Evolutionary conservation across 1,140 invertebrate species (phyloP).

Genomic region (Danaus melanippus): DNA sequence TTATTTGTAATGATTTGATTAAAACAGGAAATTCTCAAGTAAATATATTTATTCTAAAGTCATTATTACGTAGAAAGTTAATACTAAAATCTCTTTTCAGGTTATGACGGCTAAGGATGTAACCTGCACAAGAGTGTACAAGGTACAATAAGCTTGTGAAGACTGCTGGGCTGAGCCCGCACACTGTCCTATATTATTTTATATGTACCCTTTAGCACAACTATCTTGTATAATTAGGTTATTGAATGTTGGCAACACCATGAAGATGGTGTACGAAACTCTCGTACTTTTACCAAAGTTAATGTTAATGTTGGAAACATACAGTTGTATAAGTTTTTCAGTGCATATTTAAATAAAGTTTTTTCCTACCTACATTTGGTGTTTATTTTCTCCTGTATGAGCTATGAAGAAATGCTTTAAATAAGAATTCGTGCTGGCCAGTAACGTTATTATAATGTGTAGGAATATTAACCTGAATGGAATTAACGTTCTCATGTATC

Average conservation of each 20-base stretch:
- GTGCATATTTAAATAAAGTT: conserved; percentile 64
- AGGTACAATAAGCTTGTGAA: conserved; percentile 67
- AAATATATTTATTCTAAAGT: too few species aligned
- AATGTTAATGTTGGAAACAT: conserved; percentile 8
- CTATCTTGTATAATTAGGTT: conserved; percentile 48
- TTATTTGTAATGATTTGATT: too few species aligned
- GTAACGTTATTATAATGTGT: too few species aligned
- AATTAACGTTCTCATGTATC: too few species aligned
- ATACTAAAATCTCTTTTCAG: conserved; percentile 59
- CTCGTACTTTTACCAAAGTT: conserved; percentile 18
- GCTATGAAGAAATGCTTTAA: too few species aligned
- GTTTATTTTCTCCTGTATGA: conserved; percentile 7
- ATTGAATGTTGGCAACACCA: conserved; percentile 25
- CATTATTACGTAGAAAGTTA: too few species aligned
- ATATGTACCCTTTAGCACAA: conserved; percentile 46
- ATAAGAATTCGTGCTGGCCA: too few species aligned
- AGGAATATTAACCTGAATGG: too few species aligned
- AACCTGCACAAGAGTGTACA: conserved; percentile 82
- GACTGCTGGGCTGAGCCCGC: conserved; percentile 51
- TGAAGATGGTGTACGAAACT: conserved; percentile 30
- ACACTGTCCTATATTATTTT: conserved; percentile 40
- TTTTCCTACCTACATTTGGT: conserved; percentile 30
- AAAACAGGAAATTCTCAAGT: too few species aligned
- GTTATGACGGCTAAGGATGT: conserved; percentile 80
- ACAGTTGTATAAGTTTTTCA: conserved; percentile 59